Base-by-base conservation (phyloP, 2,797 vertebrate genomes). In the Ceyx erithaca region DNA sequence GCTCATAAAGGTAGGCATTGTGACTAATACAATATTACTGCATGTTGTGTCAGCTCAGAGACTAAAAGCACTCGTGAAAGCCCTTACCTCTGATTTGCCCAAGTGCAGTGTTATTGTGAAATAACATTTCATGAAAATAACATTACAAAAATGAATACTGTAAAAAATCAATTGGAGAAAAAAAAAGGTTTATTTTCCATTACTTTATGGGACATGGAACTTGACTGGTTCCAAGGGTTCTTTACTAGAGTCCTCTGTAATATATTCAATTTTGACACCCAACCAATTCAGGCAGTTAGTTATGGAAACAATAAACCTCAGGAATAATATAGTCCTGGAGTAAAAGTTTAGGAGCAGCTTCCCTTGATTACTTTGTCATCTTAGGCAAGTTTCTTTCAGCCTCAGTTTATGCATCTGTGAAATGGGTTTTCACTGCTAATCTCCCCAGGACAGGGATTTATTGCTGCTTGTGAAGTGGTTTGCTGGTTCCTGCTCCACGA, bases 51-150 rank as follows among this genome's bases (percentile, higher is more conserved):
- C 90, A 80, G 87, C 54, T 81, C 17, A 95, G 33, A 68, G 30
- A 76, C 14, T 59, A 45, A 35, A 68, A 92, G 8, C n/a, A 33
- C 55, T 94, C 33, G 8, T 40, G 14, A 80, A 85, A 94, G 62
- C 72, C 61, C 93, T 89, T 94, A 85, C 15, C 72, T 96, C 93
- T 92, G 77, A 80, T 61, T 90, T 80, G 76, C 83, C 69, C 45
- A 68, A 69, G 48, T 2, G 4, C 3, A 2, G 15, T 78, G 20
- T 80, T 91, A 59, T 40, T 40, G 7, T n/a, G 48, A n/a, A n/a
- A n/a, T n/a, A n/a, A n/a, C n/a, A n/a, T n/a, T n/a, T n/a, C 55
- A 33, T 68, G 54, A 73, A 90, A 71, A 57, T 72, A 89, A 85
- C 30, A 66, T 13, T 14, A 37, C 33, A 10, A 61, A 61, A 76